A percentile compares a stretch with the other conserved stretches of the same genome.
Conservation (phyloP, 2,888 invertebrate species). For the Alloplasta piceator region DNA sequence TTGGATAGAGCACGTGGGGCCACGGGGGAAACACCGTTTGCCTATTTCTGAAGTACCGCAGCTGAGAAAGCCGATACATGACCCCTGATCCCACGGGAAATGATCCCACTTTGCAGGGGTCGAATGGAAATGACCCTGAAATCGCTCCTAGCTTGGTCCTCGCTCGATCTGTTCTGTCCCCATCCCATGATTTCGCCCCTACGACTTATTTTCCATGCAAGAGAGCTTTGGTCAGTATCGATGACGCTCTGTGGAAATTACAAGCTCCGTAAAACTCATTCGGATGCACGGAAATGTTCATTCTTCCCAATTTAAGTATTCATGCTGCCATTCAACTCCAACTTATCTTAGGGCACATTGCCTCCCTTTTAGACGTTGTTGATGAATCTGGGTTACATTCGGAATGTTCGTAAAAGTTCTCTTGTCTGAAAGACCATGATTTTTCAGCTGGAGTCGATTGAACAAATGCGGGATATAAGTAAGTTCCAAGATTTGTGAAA, state of each 20-base stretch:
- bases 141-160: conserved; percentile 70
- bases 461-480: no score
- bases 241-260: conserved; percentile 60
- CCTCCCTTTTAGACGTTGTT: neutral
- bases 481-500: no score
- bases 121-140: conserved; percentile 82
- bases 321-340: neutral
- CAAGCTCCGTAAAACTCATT: conserved; percentile 22
- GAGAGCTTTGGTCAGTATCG: conserved; percentile 55
- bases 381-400: neutral
- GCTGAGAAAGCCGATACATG: conserved; percentile 68
- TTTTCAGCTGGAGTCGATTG: no score
- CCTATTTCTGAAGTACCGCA: conserved; percentile 70
- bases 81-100: conserved; percentile 79
- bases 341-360: neutral
- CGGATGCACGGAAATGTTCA: conserved; percentile 27
- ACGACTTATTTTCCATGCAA: conserved; percentile 24
- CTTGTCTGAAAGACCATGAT: neutral
- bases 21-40: conserved; percentile 51
- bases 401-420: neutral
- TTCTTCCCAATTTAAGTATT: conserved; percentile 21
- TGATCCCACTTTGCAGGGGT: conserved; percentile 82
- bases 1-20: neutral
- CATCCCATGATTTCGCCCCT: conserved; percentile 5
- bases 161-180: conserved; percentile 21